These are phyloP conservation scores for Ptilorrhoa leucosticta DNA, from an alignment of 2,113 vertebrate species.

Conservation along the genomic window DNA sequence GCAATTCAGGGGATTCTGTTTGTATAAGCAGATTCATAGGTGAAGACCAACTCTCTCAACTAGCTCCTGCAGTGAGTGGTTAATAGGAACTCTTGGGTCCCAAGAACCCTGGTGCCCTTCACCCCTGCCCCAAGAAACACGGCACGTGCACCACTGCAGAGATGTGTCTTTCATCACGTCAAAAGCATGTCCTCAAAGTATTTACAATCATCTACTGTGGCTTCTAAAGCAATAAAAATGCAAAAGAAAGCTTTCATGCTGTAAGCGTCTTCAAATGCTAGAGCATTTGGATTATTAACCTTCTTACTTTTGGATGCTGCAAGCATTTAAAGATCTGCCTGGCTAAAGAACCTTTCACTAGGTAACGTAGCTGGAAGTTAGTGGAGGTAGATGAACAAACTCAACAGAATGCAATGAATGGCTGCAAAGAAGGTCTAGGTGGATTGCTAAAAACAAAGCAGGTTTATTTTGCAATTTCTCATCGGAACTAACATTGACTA, in stretches of 20 bases:
- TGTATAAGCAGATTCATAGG: background rate
- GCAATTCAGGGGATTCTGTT: background rate
- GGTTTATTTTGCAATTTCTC: background rate
- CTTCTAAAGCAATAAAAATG: background rate
- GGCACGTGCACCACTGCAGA: background rate
- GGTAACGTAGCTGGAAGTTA: background rate
- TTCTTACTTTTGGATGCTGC: background rate
- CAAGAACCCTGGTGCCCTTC: accelerated
- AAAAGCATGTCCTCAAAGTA: background rate
- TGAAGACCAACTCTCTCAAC: background rate
- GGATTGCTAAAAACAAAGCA: background rate
- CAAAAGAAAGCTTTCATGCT: background rate
- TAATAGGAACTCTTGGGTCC: accelerated
- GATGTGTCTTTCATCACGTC: background rate
- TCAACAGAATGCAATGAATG: background rate
- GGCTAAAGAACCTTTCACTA: background rate
- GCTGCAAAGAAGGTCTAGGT: background rate
- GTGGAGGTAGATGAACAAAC: background rate
- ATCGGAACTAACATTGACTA: background rate
- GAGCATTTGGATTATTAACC: background rate
- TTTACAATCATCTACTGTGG: background rate
- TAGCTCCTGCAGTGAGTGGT: background rate
- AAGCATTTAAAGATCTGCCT: background rate
- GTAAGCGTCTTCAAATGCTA: background rate
- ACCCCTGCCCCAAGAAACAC: background rate